Base-by-base conservation (phyloP, 2,113 vertebrate species). In the Lichenostomus cassidix region DNA sequence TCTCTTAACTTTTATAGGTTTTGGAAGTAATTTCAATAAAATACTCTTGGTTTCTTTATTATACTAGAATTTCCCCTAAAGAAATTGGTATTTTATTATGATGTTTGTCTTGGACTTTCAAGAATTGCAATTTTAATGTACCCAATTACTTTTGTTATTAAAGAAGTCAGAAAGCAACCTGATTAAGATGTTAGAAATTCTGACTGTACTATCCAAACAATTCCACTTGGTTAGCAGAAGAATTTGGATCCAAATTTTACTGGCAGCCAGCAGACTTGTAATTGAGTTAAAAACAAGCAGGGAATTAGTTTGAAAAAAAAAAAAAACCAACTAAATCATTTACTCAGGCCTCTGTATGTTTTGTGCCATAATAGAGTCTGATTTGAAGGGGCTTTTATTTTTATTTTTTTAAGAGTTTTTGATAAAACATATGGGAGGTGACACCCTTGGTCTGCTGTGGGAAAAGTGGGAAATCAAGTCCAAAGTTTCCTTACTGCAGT, bases 221-320 rank as follows among this genome's bases (percentile, higher is more conserved):
- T 90, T 93, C 53, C 35, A 62, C 17, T 89, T 78, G 49, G 27
- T 84, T 94, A 87, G 53, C 41, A 87, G 64, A 93, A 83, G 78
- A 87, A 90, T 58, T 86, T 90, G 71, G 64, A 90, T 96, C 55
- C 49, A 83, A 49, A 88, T 95, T 89, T 81, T 90, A 60, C 68
- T 89, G 65, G 49, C 83, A 94, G 35, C 15, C 35, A 55, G n/a
- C 49, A 75, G 56, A 29, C 12, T 70, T 89, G 47, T 83, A 96
- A 90, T 76, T 11, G 2, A 15, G 60, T 92, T 91, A 88, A 96
- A 94, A 96, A 90, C 71, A 80, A 86, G 35, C 44, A 83, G 68
- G 25, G 62, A 90, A 71, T 71, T 83, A 55, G 23, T 88, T 60
- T 59, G 49, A 63, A 41, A 70, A 88, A 80, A 41, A 70, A 88